Conservation (phyloP, 2,797 vertebrate species). For the Spinus olivaceus region DNA sequence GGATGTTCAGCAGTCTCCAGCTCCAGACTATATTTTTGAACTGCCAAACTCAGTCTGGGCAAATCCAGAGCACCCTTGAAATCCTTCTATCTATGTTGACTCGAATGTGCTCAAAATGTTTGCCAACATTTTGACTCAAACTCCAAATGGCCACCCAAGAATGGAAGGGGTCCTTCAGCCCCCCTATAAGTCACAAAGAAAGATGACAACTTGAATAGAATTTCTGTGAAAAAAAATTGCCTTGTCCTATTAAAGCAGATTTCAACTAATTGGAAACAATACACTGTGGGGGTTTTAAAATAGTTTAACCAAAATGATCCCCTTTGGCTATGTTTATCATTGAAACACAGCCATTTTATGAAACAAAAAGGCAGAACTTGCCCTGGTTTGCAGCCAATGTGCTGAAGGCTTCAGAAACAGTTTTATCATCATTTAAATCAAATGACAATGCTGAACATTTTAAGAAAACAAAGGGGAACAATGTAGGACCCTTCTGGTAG, state of each 20-base stretch:
- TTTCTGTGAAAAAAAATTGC: not conserved
- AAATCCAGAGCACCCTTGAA: not conserved
- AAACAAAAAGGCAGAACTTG: not conserved
- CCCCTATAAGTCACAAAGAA: not conserved
- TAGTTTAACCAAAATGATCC: not conserved
- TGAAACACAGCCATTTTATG: conserved; percentile 2
- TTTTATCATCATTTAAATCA: conserved; percentile 20
- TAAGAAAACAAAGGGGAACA: not conserved
- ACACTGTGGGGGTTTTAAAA: not conserved
- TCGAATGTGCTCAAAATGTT: not conserved
- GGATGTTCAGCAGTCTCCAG: not conserved
- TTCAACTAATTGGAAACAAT: not conserved
- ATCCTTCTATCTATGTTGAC: not conserved
- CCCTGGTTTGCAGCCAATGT: not conserved
- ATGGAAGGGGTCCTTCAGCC: not conserved
- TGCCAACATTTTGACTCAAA: not conserved
- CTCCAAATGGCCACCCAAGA: not conserved
- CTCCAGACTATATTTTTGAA: not conserved
- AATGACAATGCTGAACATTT: not conserved
- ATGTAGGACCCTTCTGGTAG: not conserved
- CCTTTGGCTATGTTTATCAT: conserved; percentile 4
- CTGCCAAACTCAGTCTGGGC: not conserved
- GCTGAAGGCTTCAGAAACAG: not conserved
- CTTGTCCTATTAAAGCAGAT: not conserved
- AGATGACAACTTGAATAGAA: not conserved